Evolutionary conservation across 2,888 invertebrate species (phyloP), one percentile per base, ranked within the genome.

Genomic region (Harpalus rufipes): DNA sequence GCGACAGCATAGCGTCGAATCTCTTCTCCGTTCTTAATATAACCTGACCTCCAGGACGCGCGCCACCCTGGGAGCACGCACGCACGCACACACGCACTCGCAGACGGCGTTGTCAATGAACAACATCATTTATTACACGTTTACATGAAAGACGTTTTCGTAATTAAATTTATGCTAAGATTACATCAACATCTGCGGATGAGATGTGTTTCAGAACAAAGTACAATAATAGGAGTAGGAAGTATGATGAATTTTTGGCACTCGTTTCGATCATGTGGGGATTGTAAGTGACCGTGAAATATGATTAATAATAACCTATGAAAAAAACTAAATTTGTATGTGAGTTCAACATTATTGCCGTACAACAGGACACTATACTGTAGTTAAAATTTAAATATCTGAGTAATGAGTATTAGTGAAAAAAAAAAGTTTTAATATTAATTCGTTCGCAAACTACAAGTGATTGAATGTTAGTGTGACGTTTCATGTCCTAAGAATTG

Each of bases 1-100:
- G 59, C 78, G 76, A 61, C 56, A 76, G 63, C 74, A 51, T 7
- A 61, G 76, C 25, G 83, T 18, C 74, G 65, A 78, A 25, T 18
- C 79, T 78, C 87, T 87, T 86, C 78, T 87, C 86, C 86, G 88
- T 86, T 88, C 89, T 89, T 89, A 89, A 89, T 89, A 89, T 89
- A 89, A 87, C 87, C 87, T 88, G 89, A 89, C 89, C 89, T 89
- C 89, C 89, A 88, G 87, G 85, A 86, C 85, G 87, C 86, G 86
- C 86, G 86, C 86, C 87, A 87, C 87, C 87, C 87, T 79, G 84
- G 79, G 83, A 68, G 72, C 72, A 18, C 44, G 44, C 72, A 18
- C 68, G 68, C 68, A 39, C 25, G 68, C 4, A 68, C 39, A 2
- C 39, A 65, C 32, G 41, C 68, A 68, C 32, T 63, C 59, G 65